Base-by-base conservation (phyloP, 2,113 vertebrate species). In the Vidua chalybeata region DNA sequence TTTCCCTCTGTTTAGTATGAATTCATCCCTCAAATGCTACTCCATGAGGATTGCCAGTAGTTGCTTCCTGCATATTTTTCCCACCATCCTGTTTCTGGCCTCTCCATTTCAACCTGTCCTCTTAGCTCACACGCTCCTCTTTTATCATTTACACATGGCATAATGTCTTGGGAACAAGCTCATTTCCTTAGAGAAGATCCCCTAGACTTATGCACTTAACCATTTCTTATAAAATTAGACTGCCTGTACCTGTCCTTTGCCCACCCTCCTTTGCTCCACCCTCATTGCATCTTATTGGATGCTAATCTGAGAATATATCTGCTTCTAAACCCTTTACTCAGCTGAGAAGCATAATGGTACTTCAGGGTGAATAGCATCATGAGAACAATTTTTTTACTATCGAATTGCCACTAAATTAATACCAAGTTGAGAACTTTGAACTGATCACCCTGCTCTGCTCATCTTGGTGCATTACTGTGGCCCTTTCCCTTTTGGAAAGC, bases 391-490 rank as follows among this genome's bases (percentile, higher is more conserved):
- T 93, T 22, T 19, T 79, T 17, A 14, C 10, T n/a, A 21, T 21
- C 54, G 43, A 69, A 54, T 35, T 78, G 21, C 24, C 23, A 27
- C 10, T 10, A 41, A 89, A 72, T 54, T 33, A 49, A 35, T 33
- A 33, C 3, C 43, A 54, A 11, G 28, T 15, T 49, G n/a, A 48
- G n/a, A 17, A 49, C 37, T 41, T 41, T 10, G 37, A 52, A 22
- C 19, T 54, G 24, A 62, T 54, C 15, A 39, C 17, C 14, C 7
- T 23, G 15, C 28, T 67, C 24, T 63, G 35, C 58, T 63, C 43
- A 15, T 18, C 64, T 45, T 1, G 0, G 19, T 45, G 21, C 1
- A 0, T 41, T 86, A 19, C 41, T 55, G 12, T 51, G 61, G 13
- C 10, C 15, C 23, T 37, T 76, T n/a, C 22, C 58, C 39, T 49